Evolutionary conservation across 1,140 invertebrate genomes (phyloP).

Genomic region (Drosophila pseudoobscura): DNA sequence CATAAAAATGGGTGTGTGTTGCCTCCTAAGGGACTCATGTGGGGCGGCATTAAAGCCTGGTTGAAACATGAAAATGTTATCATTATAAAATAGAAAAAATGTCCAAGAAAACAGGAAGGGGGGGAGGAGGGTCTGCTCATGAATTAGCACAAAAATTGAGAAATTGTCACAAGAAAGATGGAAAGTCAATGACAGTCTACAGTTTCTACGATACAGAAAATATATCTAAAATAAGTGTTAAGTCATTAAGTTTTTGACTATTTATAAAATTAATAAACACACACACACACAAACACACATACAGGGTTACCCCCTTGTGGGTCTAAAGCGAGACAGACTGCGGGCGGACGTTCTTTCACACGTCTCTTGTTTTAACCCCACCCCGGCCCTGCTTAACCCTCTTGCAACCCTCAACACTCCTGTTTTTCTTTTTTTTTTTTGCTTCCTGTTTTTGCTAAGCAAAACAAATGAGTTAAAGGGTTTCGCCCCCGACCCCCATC

Average conservation of each 20-base stretch:
- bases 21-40: slow-evolving; percentile 47
- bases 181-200: slow-evolving; percentile 20
- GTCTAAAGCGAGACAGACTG: too few relatives aligned
- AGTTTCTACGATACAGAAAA: slow-evolving; percentile 5
- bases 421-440: slow-evolving; percentile 1
- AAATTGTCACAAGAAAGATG: background rate
- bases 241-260: slow-evolving; percentile 72
- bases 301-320: too few relatives aligned
- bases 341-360: slow-evolving; percentile 67
- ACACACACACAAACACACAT: background rate
- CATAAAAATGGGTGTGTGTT: slow-evolving; percentile 48
- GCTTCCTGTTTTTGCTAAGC: slow-evolving; percentile 43
- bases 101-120: slow-evolving; percentile 28
- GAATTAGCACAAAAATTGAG: slow-evolving; percentile 59
- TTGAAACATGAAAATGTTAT: slow-evolving; percentile 77
- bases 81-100: slow-evolving; percentile 80
- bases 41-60: slow-evolving; percentile 68
- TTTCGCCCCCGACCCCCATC: slow-evolving; percentile 41
- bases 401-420: slow-evolving; percentile 13
- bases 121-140: slow-evolving; percentile 20
- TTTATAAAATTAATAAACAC: slow-evolving; percentile 47
- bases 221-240: slow-evolving; percentile 44
- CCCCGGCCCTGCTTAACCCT: background rate
- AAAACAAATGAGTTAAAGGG: slow-evolving; percentile 81
- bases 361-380: slow-evolving; percentile 56